Conservation (phyloP, 2,888 invertebrate genomes). For the Philonicus albiceps region DNA sequence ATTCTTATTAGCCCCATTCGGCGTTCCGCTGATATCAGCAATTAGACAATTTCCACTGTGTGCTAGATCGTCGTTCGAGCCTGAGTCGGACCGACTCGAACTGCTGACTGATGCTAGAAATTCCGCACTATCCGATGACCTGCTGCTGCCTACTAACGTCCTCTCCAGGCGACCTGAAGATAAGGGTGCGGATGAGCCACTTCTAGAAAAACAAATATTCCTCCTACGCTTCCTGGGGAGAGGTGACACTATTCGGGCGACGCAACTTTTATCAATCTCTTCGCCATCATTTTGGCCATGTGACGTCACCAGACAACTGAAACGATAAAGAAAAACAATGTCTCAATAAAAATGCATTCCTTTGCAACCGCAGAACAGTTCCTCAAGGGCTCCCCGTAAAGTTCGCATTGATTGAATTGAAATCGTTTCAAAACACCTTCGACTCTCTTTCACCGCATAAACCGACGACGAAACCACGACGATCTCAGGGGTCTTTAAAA, state of each 20-base stretch:
- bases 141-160: background rate
- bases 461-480: background rate
- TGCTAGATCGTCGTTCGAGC: background rate
- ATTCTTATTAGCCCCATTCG: slow-evolving; percentile 16
- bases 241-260: background rate
- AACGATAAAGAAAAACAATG: background rate
- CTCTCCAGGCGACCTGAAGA: slow-evolving; percentile 3
- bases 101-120: slow-evolving; percentile 9
- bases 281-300: background rate
- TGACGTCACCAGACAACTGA: background rate
- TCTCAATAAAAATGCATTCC: background rate
- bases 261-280: background rate
- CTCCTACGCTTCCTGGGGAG: background rate
- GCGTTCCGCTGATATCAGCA: slow-evolving; percentile 12
- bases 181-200: slow-evolving; percentile 26
- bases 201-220: background rate
- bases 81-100: background rate
- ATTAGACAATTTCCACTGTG: background rate
- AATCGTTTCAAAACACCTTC: background rate
- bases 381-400: background rate
- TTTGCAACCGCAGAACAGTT: background rate
- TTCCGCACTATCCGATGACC: slow-evolving; percentile 36
- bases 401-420: background rate
- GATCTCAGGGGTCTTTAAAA: background rate
- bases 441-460: background rate